Evolutionary conservation across 2,888 invertebrate genomes (phyloP).

Genomic region (Marasmarcha lunaedactyla): DNA sequence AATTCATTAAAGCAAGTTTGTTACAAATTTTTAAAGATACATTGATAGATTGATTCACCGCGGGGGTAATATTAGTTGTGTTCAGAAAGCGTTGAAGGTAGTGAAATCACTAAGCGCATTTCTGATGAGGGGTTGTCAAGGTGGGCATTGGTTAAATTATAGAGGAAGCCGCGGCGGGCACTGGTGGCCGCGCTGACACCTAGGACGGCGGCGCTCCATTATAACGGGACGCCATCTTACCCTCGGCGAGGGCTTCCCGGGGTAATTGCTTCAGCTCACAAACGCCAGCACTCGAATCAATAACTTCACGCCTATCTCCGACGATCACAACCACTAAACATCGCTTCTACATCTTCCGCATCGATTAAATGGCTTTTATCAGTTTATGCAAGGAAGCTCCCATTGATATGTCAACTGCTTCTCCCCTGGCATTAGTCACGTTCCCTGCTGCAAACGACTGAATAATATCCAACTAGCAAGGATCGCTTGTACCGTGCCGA

Average conservation of each 20-base stretch:
- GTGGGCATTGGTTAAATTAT: conserved; percentile 40
- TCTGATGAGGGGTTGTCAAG: conserved; percentile 35
- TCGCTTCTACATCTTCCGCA: background rate
- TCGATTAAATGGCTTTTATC: background rate
- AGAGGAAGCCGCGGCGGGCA: conserved; percentile 31
- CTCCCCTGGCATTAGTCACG: background rate
- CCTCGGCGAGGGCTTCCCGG: conserved; percentile 24
- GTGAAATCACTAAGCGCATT: conserved; percentile 33
- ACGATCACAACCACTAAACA: conserved; percentile 17
- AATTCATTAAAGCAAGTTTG: background rate
- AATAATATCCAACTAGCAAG: background rate
- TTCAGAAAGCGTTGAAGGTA: conserved; percentile 20
- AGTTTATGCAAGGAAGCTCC: conserved; percentile 1
- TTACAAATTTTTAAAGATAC: background rate
- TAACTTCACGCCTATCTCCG: conserved; percentile 30
- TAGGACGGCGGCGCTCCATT: conserved; percentile 38
- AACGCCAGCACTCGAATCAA: conserved; percentile 42
- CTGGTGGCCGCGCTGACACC: conserved; percentile 41
- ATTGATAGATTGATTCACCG: background rate
- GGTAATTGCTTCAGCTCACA: conserved; percentile 58
- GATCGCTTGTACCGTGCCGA: background rate
- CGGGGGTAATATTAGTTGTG: background rate
- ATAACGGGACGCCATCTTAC: conserved; percentile 44
- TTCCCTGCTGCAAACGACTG: background rate
- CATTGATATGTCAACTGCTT: conserved; percentile 1